Conservation (phyloP, 2,888 invertebrate species). For the Pardosa pseudoannulata region DNA sequence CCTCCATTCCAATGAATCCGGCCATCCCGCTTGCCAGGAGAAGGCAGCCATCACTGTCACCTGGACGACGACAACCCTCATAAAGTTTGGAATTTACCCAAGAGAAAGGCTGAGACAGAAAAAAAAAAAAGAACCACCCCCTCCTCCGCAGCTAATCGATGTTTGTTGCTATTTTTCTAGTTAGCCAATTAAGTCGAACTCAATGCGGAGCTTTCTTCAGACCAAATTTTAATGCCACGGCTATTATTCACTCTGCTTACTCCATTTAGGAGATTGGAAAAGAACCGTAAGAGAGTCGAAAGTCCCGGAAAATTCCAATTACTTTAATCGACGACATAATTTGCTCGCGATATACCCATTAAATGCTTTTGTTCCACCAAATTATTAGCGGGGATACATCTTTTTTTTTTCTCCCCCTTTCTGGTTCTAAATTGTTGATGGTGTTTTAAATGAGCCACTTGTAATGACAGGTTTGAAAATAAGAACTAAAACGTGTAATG, state of each 20-base stretch:
- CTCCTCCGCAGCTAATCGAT: not conserved
- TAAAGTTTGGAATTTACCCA: not conserved
- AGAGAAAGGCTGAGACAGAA: not conserved
- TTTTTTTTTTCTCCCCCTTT: too few relatives aligned
- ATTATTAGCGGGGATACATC: too few relatives aligned
- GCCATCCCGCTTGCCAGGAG: too few relatives aligned
- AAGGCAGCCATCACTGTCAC: not conserved
- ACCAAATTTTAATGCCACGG: not conserved
- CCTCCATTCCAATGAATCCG: too few relatives aligned
- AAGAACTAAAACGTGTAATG: too few relatives aligned
- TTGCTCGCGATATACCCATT: not conserved
- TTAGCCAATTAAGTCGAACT: not conserved
- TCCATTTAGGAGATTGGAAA: not conserved
- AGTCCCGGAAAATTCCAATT: not conserved
- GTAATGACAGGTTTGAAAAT: too few relatives aligned
- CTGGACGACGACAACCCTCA: not conserved
- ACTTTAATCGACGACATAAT: not conserved
- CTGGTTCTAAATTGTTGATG: too few relatives aligned
- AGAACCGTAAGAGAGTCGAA: not conserved
- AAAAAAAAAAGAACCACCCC: too few relatives aligned
- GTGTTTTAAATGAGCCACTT: too few relatives aligned
- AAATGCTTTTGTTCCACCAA: not conserved
- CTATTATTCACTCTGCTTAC: not conserved
- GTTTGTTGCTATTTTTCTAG: not conserved
- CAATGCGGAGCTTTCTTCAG: not conserved